Base-by-base conservation (phyloP, 2,888 invertebrate genomes). In the Oxystoma pomonae region DNA sequence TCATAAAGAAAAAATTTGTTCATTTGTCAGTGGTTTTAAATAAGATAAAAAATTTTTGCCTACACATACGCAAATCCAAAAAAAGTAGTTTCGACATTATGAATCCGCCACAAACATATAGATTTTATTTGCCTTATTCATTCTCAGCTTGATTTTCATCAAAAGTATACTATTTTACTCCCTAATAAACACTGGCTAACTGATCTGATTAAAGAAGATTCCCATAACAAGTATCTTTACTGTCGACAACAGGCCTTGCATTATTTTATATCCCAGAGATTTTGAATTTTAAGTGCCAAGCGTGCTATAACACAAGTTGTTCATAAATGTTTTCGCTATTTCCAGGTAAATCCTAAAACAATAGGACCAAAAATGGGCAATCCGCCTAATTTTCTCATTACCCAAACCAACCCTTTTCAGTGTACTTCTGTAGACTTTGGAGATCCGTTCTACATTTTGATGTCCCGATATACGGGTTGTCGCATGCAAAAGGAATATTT, bases 401-500 rank as follows among this genome's bases (percentile, higher is more conserved):
- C 53, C 16, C 53, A 53, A 16, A 16, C 53, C 53, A 53, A 53
- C 7, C 53, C n/a, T 19, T 53, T 53, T 53, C 53, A 53, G n/a
- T 53, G 3, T 53, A 53, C 19, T 53, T 17, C 53, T 53, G 16
- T 53, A 53, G 53, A 53, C 35, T 35, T 35, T 35, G 35, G 35
- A 3, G 35, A 12, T 35, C 35, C 35, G 12, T 35, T 35, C 12
- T 12, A 35, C 5, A 35, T 35, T 12, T 53, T 53, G n/a, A 53
- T 53, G 53, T 53, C 53, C 5, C 16, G 53, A 53, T 19, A 53
- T 53, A 53, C 7, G 19, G 53, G 53, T 53, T 53, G 3, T n/a
- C 53, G 50, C n/a, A 50, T n/a, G 9, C 53, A 53, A 53, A 53
- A 53, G 53, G 53, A 5, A 17, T 53, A 53, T 53, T 53, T 53